Percentiles rank a stretch among this genome's conserved stretches.
These are phyloP conservation scores for Saccopteryx bilineata DNA, from an alignment of 2,113 vertebrate species.

Conservation along the genomic window DNA sequence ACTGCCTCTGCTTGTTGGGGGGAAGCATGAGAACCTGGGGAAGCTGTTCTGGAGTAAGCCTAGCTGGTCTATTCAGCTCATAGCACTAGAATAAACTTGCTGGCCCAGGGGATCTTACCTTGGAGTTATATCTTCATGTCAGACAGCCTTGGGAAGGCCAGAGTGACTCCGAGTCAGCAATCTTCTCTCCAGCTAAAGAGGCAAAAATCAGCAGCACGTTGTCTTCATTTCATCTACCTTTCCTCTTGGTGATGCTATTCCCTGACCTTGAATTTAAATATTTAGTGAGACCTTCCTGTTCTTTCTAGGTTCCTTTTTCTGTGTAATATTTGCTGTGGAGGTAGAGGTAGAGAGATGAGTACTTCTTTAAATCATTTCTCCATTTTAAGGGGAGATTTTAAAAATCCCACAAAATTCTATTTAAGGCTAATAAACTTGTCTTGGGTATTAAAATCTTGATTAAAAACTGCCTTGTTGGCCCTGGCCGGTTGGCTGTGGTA, in stretches of 20 bases:
- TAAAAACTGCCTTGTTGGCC: not conserved
- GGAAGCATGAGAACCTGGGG: not conserved
- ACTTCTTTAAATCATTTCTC: slow-evolving; percentile 79
- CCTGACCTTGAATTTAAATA: not conserved
- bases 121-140: not conserved
- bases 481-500: too few relatives aligned
- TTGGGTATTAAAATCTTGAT: slow-evolving; percentile 16
- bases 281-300: not conserved
- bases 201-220: not conserved
- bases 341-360: not conserved
- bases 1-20: not conserved
- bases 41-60: not conserved
- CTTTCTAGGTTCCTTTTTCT: slow-evolving; percentile 66
- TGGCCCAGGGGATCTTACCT: slow-evolving; percentile 64
- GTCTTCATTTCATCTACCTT: not conserved
- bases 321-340: not conserved
- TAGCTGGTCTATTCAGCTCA: not conserved
- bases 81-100: not conserved
- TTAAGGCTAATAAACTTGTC: slow-evolving; percentile 36
- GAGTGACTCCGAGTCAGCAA: not conserved
- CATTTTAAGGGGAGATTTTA: slow-evolving; percentile 20
- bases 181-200: slow-evolving; percentile 27
- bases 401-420: not conserved
- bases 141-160: not conserved
- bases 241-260: not conserved